Conservation (phyloP, 2,888 invertebrate genomes). For the Rhorus exstirpatorius region DNA sequence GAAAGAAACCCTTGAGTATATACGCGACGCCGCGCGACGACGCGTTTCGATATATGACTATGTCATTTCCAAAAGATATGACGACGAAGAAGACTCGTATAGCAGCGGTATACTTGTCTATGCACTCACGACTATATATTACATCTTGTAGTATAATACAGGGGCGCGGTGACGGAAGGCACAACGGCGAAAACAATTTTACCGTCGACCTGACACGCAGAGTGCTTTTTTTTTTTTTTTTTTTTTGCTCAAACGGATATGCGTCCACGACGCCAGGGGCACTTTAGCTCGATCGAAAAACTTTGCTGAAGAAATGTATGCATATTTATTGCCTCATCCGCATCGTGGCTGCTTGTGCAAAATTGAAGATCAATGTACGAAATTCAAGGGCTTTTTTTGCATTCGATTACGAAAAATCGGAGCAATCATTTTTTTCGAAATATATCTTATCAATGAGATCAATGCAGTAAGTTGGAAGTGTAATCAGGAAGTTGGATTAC, state of each 20-base stretch:
- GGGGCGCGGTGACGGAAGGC: conserved; percentile 18
- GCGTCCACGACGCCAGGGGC: neutral
- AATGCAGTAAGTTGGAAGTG: too few relatives aligned
- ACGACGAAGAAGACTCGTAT: neutral
- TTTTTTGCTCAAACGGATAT: neutral
- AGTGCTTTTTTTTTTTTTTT: conserved; percentile 15
- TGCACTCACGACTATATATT: neutral
- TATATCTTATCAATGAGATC: too few relatives aligned
- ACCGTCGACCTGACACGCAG: conserved; percentile 44
- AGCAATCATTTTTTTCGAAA: too few relatives aligned
- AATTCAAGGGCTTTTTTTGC: too few relatives aligned
- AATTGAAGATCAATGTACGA: too few relatives aligned
- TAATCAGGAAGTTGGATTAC: too few relatives aligned
- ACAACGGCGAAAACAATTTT: conserved; percentile 54
- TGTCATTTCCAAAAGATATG: neutral
- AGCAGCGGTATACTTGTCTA: conserved; percentile 3
- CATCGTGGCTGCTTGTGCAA: too few relatives aligned
- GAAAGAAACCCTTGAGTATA: too few relatives aligned
- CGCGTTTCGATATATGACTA: too few relatives aligned
- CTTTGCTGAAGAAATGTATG: neutral
- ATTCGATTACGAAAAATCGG: too few relatives aligned
- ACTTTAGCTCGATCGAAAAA: neutral
- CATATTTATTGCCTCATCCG: too few relatives aligned
- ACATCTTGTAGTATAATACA: conserved; percentile 3
- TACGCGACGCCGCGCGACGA: too few relatives aligned